phyloP scores from a whole-genome alignment of 2,797 vertebrate species.

The Ceryle rudis region DNA sequence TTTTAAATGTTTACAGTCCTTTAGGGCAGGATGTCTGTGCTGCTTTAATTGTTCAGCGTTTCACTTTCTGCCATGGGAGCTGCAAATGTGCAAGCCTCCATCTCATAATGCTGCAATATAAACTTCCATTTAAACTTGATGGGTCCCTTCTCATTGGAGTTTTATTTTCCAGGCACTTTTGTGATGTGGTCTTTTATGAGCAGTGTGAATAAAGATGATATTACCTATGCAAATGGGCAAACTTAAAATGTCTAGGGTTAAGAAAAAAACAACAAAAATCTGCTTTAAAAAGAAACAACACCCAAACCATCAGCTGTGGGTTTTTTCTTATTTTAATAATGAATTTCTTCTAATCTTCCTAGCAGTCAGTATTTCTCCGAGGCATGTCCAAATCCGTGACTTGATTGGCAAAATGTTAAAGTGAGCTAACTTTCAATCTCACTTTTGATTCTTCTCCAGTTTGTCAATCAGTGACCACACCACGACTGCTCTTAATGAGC shows the following conservation, averaged over 20 bases:
- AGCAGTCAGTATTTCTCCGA: neutral
- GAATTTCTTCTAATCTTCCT: neutral
- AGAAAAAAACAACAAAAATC: neutral
- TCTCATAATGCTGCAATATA: constrained; percentile 50
- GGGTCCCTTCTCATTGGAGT: constrained; percentile 59
- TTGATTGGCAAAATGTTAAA: neutral
- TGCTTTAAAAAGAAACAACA: neutral
- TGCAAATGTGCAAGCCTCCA: constrained; percentile 10
- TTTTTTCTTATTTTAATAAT: neutral
- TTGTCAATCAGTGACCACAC: neutral
- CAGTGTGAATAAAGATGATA: constrained; percentile 40
- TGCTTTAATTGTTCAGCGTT: constrained; percentile 71
- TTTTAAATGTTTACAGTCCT: constrained; percentile 56
- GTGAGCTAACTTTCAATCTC: neutral
- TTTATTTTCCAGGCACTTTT: constrained; percentile 52
- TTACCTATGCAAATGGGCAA: constrained; percentile 45
- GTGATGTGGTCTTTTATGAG: constrained; percentile 48
- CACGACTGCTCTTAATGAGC: neutral
- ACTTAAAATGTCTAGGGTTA: neutral
- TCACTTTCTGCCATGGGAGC: constrained; percentile 54
- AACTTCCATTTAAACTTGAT: constrained; percentile 74
- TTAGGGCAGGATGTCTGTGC: constrained; percentile 33
- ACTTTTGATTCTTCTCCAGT: neutral
- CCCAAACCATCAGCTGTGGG: neutral
- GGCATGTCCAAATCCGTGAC: neutral